These are phyloP conservation scores for Iguana delicatissima DNA, from an alignment of 2,797 vertebrate species.

Conservation along the genomic window DNA sequence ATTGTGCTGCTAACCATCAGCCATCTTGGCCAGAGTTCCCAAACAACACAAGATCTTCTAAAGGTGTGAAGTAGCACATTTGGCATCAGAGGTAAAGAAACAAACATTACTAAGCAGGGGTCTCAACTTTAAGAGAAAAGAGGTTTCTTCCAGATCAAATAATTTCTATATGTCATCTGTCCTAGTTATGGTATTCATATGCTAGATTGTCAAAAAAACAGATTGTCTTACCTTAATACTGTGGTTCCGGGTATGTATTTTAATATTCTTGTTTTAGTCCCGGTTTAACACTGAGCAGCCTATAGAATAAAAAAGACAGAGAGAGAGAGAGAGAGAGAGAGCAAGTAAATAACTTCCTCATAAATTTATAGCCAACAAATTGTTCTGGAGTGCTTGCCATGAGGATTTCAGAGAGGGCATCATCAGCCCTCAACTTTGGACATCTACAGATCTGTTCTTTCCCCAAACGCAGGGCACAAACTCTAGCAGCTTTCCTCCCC, in stretches of 20 bases:
- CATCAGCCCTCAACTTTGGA: background rate
- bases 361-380: background rate
- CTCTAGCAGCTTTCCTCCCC: background rate
- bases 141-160: background rate
- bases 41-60: too few relatives aligned
- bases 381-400: background rate
- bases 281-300: slow-evolving; percentile 29
- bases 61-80: background rate
- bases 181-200: background rate
- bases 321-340: background rate
- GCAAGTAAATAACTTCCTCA: background rate
- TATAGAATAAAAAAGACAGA: background rate
- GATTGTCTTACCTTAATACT: slow-evolving; percentile 42
- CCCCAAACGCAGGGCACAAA: background rate
- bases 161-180: background rate
- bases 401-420: background rate
- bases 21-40: too few relatives aligned
- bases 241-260: slow-evolving; percentile 37
- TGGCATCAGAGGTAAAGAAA: background rate
- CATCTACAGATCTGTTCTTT: background rate
- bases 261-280: slow-evolving; percentile 36
- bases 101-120: background rate
- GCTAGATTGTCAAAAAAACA: background rate
- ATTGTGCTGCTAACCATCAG: too few relatives aligned
- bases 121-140: background rate